Evolutionary conservation across 2,888 invertebrate genomes (phyloP).

Genomic region (Crossocerus cetratus): DNA sequence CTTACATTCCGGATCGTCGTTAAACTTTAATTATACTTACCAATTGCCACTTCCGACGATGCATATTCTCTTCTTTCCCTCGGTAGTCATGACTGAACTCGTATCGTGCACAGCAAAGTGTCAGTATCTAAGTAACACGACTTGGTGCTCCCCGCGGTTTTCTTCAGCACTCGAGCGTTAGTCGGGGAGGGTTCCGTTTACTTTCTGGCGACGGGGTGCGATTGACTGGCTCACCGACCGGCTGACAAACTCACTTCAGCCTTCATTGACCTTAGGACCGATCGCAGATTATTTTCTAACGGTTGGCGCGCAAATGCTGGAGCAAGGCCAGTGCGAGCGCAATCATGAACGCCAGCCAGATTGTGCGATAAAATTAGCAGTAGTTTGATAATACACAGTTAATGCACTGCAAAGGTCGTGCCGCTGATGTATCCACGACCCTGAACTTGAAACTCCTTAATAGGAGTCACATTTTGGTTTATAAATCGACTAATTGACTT

Average conservation of each 20-base stretch:
- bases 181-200: slow-evolving; percentile 30
- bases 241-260: slow-evolving; percentile 65
- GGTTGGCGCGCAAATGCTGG: slow-evolving; percentile 68
- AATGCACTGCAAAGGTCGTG: slow-evolving; percentile 28
- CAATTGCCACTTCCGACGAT: slow-evolving; percentile 80
- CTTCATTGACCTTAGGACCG: slow-evolving; percentile 70
- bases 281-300: slow-evolving; percentile 61
- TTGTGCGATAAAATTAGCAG: slow-evolving; percentile 68
- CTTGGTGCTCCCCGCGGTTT: background rate
- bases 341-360: slow-evolving; percentile 56
- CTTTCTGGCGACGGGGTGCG: slow-evolving; percentile 38
- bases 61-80: slow-evolving; percentile 77
- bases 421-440: slow-evolving; percentile 8
- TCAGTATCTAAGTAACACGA: background rate
- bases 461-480: background rate
- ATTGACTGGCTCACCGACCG: slow-evolving; percentile 60
- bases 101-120: background rate
- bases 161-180: background rate
- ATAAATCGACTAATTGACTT: background rate
- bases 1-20: background rate
- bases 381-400: slow-evolving; percentile 62
- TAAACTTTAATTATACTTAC: slow-evolving; percentile 63
- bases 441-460: slow-evolving; percentile 14
- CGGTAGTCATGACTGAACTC: slow-evolving; percentile 20
- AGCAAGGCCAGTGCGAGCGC: slow-evolving; percentile 64